A percentile compares a stretch with the other conserved stretches of the same genome.
These are phyloP conservation scores for Gymnosoma rotundatum DNA, from an alignment of 2,888 invertebrate genomes.

Conservation along the genomic window DNA sequence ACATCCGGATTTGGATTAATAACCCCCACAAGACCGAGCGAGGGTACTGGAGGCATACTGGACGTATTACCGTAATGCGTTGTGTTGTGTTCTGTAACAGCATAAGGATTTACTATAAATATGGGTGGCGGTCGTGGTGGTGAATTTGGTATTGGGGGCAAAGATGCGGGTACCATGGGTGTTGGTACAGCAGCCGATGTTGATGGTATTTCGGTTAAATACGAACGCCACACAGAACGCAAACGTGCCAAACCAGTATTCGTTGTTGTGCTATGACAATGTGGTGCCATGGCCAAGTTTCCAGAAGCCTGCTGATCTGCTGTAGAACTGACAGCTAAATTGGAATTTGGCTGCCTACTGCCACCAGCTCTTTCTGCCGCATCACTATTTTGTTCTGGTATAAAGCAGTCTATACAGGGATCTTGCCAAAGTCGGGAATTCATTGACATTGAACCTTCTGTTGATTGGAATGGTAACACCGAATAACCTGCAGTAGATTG, in stretches of 20 bases:
- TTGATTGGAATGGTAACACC: constrained; percentile 47
- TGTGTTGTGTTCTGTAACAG: constrained; percentile 53
- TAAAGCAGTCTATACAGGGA: constrained; percentile 63
- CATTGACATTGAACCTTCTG: constrained; percentile 36
- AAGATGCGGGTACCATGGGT: constrained; percentile 42
- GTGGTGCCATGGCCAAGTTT: constrained; percentile 44
- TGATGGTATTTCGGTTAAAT: constrained; percentile 47
- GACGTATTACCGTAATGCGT: constrained; percentile 49
- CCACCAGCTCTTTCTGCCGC: constrained; percentile 18
- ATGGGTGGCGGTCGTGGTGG: constrained; percentile 65
- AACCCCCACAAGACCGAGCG: constrained; percentile 59
- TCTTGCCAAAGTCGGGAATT: constrained; percentile 56
- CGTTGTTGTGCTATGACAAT: constrained; percentile 52
- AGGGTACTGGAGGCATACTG: constrained; percentile 53
- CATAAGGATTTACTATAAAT: constrained; percentile 60
- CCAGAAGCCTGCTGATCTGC: constrained; percentile 25
- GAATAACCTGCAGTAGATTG: constrained; percentile 58
- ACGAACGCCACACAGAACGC: constrained; percentile 60
- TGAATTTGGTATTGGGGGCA: constrained; percentile 56
- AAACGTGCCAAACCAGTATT: constrained; percentile 54
- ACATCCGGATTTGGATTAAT: constrained; percentile 51
- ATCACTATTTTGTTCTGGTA: constrained; percentile 52
- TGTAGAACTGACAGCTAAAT: constrained; percentile 37
- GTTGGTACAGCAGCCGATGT: constrained; percentile 34
- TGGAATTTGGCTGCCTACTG: constrained; percentile 34